A percentile compares a stretch with the other conserved stretches of the same genome.
Evolutionary conservation across 2,888 invertebrate species (phyloP).

Genomic region (Dorcus parallelipipedus): DNA sequence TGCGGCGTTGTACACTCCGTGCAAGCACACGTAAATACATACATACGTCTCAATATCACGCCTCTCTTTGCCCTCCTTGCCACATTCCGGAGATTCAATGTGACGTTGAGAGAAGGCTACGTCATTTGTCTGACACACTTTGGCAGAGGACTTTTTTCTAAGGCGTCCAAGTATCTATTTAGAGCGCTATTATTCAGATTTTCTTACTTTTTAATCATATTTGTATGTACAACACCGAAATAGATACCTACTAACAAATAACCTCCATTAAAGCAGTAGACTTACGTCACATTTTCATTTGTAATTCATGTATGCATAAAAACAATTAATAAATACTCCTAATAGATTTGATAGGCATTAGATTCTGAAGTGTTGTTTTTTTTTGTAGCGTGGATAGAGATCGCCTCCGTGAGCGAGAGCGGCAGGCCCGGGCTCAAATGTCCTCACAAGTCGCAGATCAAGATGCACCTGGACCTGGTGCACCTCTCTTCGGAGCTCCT

Average conservation of each 20-base stretch:
- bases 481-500: conserved; percentile 64
- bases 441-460: conserved; percentile 60
- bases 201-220: too few species aligned
- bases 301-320: neutral
- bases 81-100: conserved; percentile 1
- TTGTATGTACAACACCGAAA: too few species aligned
- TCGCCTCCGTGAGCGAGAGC: conserved; percentile 73
- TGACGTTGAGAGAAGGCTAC: conserved; percentile 10
- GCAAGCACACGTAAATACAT: neutral
- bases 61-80: neutral
- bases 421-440: conserved; percentile 74
- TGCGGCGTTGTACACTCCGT: neutral
- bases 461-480: conserved; percentile 54
- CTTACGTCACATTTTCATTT: too few species aligned
- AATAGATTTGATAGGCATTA: neutral
- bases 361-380: conserved; percentile 4
- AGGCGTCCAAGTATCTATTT: neutral
- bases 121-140: conserved; percentile 19
- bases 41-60: neutral
- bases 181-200: too few species aligned
- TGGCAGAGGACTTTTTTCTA: neutral
- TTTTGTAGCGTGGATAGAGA: conserved; percentile 60
- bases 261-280: too few species aligned
- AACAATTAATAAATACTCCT: too few species aligned
- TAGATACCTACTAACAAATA: too few species aligned